Evolutionary conservation across 1,140 invertebrate genomes (phyloP), one percentile per base, ranked within the genome.

Genomic region (Drosophila navojoa): DNA sequence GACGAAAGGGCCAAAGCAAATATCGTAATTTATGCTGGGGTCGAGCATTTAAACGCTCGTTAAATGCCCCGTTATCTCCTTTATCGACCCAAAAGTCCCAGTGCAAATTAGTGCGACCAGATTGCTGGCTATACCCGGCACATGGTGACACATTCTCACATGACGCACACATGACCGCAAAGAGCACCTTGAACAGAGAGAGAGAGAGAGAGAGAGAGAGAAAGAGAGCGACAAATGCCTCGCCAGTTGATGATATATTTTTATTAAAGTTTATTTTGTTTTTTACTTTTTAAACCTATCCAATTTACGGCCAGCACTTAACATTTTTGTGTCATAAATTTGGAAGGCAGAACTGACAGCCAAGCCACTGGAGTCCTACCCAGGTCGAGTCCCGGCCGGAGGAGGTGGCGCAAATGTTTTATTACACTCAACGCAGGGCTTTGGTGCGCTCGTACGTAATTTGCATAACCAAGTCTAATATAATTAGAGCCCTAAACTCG

Each of bases 31-130:
- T 85, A 85, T 81, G 77, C 78, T 76, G 13, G 70, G 63, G 52
- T 66, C 71, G 32, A 77, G 66, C 81, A 75, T 81, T 85, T 78
- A 85, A 86, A 76, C 15, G 78, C 68, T 81, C 78, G 78, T 81
- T 87, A 81, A 79, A 77, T 53, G 42, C 52, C 69, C 42, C 10
- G 35, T 84, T 77, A 73, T 70, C 76, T 74, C 44, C 38, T 63
- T 68, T 61, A 69, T 71, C 69, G 69, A 32, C 35, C 52, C 49
- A 27, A 19, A 32, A 13, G 35, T 25, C 4, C 49, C 22, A n/a
- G 38, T 40, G 5, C 16, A 72, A 76, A 53, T 66, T 47, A 61
- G 61, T 50, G 32, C 29, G n/a, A 57, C 38, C 49, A 25, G 16
- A 25, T 52, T 44, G 19, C 32, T 35, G 13, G 40, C 44, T 50